Percentiles rank a stretch among this genome's conserved stretches.
Evolutionary conservation across 1,140 invertebrate genomes (phyloP).

Genomic region (Nixonia krombeini): DNA sequence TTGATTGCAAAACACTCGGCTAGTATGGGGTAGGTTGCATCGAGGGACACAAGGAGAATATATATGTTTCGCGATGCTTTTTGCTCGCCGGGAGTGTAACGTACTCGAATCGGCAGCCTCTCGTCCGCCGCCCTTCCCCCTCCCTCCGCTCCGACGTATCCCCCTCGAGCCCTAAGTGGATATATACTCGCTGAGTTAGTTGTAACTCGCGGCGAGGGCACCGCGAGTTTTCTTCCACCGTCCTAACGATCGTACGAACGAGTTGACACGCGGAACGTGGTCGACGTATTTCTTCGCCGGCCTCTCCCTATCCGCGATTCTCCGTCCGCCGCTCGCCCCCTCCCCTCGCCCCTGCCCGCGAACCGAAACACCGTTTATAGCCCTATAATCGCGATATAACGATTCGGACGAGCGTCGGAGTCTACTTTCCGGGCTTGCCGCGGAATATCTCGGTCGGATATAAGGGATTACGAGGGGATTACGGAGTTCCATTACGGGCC

Average conservation of each 20-base stretch:
- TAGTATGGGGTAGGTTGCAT: slow-evolving; percentile 51
- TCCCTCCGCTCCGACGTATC: too few relatives aligned
- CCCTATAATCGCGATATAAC: slow-evolving; percentile 17
- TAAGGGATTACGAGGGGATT: slow-evolving; percentile 31
- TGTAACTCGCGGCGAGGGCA: slow-evolving; percentile 31
- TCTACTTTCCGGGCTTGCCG: slow-evolving; percentile 8
- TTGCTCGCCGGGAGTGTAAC: slow-evolving; percentile 52
- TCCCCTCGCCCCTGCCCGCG: too few relatives aligned
- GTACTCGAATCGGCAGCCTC: slow-evolving; percentile 33
- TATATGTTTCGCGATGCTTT: slow-evolving; percentile 56
- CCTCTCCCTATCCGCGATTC: slow-evolving; percentile 3
- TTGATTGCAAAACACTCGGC: slow-evolving; percentile 58
- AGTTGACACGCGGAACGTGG: slow-evolving; percentile 24
- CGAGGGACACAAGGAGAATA: slow-evolving; percentile 54
- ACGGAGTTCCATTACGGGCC: slow-evolving; percentile 21
- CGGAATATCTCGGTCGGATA: slow-evolving; percentile 13
- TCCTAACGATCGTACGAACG: slow-evolving; percentile 25
- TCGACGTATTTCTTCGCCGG: slow-evolving; percentile 8
- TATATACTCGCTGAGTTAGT: slow-evolving; percentile 45
- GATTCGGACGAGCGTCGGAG: not conserved
- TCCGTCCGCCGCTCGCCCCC: not conserved
- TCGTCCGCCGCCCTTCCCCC: slow-evolving; percentile 7
- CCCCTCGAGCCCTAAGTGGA: slow-evolving; percentile 24
- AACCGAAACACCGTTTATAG: too few relatives aligned
- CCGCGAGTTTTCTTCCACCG: slow-evolving; percentile 26